Base-by-base conservation (phyloP, 1,140 invertebrate genomes). In the Drosophila sucinea region DNA sequence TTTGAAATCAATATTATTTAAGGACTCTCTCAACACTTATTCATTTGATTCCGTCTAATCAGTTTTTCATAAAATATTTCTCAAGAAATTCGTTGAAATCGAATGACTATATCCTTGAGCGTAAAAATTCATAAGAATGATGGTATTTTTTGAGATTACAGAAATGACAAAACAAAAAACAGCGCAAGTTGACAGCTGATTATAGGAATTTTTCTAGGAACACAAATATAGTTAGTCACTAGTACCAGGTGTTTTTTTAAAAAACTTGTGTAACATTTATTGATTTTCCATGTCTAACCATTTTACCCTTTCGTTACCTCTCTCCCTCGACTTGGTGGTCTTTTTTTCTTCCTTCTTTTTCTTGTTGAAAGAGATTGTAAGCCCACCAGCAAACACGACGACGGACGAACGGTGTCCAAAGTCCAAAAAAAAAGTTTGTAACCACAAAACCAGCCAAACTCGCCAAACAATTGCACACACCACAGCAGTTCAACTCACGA, bases 381-480 rank as follows among this genome's bases (percentile, higher is more conserved):
- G 66, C 75, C 65, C 51, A 65, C 54, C 57, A 56, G 44, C 64
- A 64, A 63, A 38, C 33, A 44, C 71, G 44, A 27, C 44, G 44
- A 71, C 67, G 77, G 35, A 38, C 35, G 73, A 76, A 80, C 69
- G 77, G 65, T 70, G 80, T 85, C 62, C 82, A 86, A 90, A 90
- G 89, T 86, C 79, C 83, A 87, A 86, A 90, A 66, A 32, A 57
- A 32, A 32, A 7, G 56, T 35, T 78, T 81, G 77, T 61, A 84
- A 72, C 81, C 70, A 73, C 81, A 85, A 90, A 90, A 90, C 77
- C 72, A 90, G 77, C 78, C 76, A 90, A 90, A 85, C 86, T 75
- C 62, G 79, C 82, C 82, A 90, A 86, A 86, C 83, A 86, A 87
- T 87, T 87, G 83, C 68, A 63, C 56, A 58, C 56, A 58, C 44